phyloP scores from a whole-genome alignment of 2,888 invertebrate genomes.

The Pristionchus entomophagus region DNA sequence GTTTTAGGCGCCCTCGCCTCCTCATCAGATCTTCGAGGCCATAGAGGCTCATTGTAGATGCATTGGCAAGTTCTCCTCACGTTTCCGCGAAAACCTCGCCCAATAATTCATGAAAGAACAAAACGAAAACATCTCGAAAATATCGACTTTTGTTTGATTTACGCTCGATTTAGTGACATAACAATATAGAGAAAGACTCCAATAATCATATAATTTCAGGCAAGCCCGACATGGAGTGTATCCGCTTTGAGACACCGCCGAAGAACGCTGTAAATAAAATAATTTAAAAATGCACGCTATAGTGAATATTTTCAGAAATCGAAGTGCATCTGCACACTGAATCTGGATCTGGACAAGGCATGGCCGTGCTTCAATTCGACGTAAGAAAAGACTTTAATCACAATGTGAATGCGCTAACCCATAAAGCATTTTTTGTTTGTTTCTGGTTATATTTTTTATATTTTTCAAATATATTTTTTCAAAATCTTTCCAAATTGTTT shows the following conservation, averaged over 20 bases:
- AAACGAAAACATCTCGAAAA: no score
- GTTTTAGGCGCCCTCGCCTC: neutral
- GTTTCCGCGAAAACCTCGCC: no score
- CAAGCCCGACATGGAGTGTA: slow-evolving; percentile 67
- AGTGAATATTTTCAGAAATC: slow-evolving; percentile 54
- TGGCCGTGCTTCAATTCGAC: slow-evolving; percentile 67
- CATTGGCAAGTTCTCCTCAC: slow-evolving; percentile 43
- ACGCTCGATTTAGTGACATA: no score
- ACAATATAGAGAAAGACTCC: no score
- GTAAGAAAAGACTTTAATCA: slow-evolving; percentile 50
- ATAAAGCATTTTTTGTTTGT: neutral
- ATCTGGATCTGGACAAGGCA: slow-evolving; percentile 59
- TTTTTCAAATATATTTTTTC: neutral
- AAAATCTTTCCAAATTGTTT: neutral
- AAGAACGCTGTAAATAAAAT: slow-evolving; percentile 54
- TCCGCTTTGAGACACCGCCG: slow-evolving; percentile 65
- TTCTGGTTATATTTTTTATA: neutral
- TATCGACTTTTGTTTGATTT: no score
- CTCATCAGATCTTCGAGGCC: slow-evolving; percentile 57
- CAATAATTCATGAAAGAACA: no score
- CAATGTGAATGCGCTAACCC: neutral
- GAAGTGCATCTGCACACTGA: slow-evolving; percentile 67
- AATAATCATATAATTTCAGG: slow-evolving; percentile 47
- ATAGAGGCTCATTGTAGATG: slow-evolving; percentile 69
- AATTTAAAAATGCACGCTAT: neutral